Conservation (phyloP, 30 jellyfish, hydroid and myxozoan genomes). For the Nemopilema nomurai region DNA sequence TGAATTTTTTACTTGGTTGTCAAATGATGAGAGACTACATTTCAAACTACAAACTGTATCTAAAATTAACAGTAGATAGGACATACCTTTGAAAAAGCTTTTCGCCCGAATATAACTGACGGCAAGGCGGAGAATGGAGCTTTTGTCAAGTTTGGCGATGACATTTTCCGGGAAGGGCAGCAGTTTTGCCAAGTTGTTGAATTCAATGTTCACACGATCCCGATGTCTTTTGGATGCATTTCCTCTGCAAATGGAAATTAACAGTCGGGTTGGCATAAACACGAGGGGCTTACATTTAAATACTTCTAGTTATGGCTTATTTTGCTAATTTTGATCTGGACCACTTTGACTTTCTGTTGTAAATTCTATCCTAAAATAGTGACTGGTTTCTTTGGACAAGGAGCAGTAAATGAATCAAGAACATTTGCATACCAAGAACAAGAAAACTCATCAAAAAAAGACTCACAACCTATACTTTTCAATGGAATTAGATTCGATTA, state of each 20-base stretch:
- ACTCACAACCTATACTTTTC: no score
- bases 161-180: slow-evolving; percentile 89
- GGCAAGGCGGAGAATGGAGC: slow-evolving; percentile 88
- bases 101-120: slow-evolving; percentile 91
- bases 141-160: slow-evolving; percentile 85
- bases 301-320: no score
- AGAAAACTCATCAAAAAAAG: no score
- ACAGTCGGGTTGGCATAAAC: not conserved
- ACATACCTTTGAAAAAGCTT: slow-evolving; percentile 87
- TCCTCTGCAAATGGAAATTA: slow-evolving; percentile 56
- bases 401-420: no score
- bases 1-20: not conserved
- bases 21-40: not conserved
- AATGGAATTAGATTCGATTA: no score
- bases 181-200: slow-evolving; percentile 84
- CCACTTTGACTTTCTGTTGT: no score
- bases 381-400: no score
- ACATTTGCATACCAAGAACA: no score
- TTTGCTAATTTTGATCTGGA: no score
- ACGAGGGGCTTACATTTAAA: not conserved
- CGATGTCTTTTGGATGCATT: slow-evolving; percentile 94
- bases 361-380: no score
- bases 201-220: slow-evolving; percentile 89
- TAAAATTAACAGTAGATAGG: not conserved
- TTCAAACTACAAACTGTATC: not conserved